These are phyloP conservation scores for Mantis religiosa DNA, from an alignment of 2,888 invertebrate species.

Conservation along the genomic window DNA sequence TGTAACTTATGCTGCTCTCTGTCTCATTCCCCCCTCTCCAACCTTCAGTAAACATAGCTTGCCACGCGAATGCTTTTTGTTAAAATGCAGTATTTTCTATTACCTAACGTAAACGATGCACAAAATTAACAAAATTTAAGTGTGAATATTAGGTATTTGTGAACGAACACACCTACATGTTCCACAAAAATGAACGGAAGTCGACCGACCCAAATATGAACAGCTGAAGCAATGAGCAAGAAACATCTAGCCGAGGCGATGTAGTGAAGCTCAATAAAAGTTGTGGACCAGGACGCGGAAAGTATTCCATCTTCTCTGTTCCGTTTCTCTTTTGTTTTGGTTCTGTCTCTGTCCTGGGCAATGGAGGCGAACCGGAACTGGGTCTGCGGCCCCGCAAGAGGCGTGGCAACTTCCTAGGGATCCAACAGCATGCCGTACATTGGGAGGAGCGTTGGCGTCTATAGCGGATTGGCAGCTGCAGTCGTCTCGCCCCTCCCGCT, in stretches of 20 bases:
- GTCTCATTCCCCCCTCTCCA: no score
- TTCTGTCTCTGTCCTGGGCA: not conserved
- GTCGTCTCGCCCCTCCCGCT: conserved; percentile 11
- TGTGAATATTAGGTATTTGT: no score
- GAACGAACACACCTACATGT: no score
- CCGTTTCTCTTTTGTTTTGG: not conserved
- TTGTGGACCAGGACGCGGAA: not conserved
- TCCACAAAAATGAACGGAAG: no score
- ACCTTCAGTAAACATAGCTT: no score
- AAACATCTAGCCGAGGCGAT: not conserved
- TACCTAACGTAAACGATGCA: no score
- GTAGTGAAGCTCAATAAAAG: not conserved
- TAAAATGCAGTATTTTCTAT: no score
- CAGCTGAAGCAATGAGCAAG: not conserved
- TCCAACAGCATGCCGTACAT: not conserved
- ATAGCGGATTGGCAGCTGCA: not conserved
- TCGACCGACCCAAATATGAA: no score
- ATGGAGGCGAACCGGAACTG: not conserved
- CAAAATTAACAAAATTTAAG: no score
- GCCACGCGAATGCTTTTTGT: no score
- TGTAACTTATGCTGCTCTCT: no score
- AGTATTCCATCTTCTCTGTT: not conserved
- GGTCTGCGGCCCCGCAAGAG: not conserved
- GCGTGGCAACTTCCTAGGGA: not conserved
- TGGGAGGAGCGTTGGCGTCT: not conserved